A percentile compares a stretch with the other conserved stretches of the same genome.
phyloP scores from a whole-genome alignment of 2,797 vertebrate species.

The Danio tinwini region DNA sequence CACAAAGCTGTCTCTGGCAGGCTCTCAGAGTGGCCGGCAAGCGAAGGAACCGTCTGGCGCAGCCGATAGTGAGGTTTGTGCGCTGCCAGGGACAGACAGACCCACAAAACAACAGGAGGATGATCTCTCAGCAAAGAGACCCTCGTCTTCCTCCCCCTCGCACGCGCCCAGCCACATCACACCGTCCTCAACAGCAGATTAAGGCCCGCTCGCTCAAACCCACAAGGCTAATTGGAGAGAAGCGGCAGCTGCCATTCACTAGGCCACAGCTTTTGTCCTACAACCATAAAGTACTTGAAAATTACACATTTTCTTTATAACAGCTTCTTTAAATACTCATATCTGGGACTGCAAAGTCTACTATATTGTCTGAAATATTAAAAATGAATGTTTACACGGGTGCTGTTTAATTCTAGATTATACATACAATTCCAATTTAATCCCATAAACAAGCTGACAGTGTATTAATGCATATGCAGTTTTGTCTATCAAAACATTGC shows the following conservation, averaged over 20 bases:
- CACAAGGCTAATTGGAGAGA: constrained; percentile 52
- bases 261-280: constrained; percentile 39
- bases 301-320: constrained; percentile 65
- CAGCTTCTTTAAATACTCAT: constrained; percentile 67
- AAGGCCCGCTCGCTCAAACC: constrained; percentile 58
- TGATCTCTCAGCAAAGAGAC: constrained; percentile 78
- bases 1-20: constrained; percentile 83
- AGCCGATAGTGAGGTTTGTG: constrained; percentile 77
- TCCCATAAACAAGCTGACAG: neutral
- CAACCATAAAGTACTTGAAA: constrained; percentile 65
- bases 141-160: constrained; percentile 70
- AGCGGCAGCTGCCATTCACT: constrained; percentile 51
- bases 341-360: constrained; percentile 72
- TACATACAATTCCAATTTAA: constrained; percentile 9
- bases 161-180: constrained; percentile 64
- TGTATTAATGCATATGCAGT: neutral
- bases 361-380: constrained; percentile 64
- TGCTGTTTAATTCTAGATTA: neutral
- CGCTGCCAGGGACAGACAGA: constrained; percentile 77
- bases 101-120: constrained; percentile 79
- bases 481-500: neutral
- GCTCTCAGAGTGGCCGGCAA: constrained; percentile 75
- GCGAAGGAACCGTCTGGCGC: constrained; percentile 74
- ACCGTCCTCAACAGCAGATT: constrained; percentile 80
- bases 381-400: neutral